Percentiles rank a stretch among this genome's conserved stretches.
Evolutionary conservation across 2,113 vertebrate species (phyloP).

Genomic region (Bubalus kerabau): DNA sequence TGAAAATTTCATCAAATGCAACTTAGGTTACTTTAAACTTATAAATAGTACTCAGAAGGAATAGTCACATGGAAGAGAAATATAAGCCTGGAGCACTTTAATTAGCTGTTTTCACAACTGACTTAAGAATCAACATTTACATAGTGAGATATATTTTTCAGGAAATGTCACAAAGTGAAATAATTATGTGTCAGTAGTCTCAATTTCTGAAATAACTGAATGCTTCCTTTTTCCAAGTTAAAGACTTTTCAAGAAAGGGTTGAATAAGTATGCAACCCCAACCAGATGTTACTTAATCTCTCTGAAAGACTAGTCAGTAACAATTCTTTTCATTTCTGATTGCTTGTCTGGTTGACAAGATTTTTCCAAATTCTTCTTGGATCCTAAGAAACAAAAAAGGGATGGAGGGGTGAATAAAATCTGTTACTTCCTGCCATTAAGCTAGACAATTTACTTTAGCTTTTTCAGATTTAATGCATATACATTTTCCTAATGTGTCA

Average conservation of each 20-base stretch:
- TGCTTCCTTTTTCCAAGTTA: slow-evolving; percentile 67
- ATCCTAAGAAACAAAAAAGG: neutral
- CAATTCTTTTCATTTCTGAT: neutral
- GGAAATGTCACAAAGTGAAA: slow-evolving; percentile 72
- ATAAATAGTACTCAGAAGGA: slow-evolving; percentile 75
- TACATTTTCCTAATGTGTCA: neutral
- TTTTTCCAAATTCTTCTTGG: neutral
- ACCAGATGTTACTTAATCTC: slow-evolving; percentile 38
- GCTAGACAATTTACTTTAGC: neutral
- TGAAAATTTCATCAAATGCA: slow-evolving; percentile 77
- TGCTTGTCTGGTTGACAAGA: neutral
- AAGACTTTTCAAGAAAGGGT: slow-evolving; percentile 65
- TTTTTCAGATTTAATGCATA: neutral
- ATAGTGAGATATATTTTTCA: slow-evolving; percentile 67
- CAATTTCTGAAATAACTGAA: slow-evolving; percentile 62
- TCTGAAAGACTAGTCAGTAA: slow-evolving; percentile 9
- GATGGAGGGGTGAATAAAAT: neutral
- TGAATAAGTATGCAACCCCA: slow-evolving; percentile 39
- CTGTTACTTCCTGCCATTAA: neutral
- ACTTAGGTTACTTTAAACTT: slow-evolving; percentile 78
- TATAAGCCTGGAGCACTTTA: slow-evolving; percentile 74
- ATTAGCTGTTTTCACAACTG: slow-evolving; percentile 77
- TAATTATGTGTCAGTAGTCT: slow-evolving; percentile 46
- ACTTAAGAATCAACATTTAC: slow-evolving; percentile 72
- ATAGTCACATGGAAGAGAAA: slow-evolving; percentile 70